Evolutionary conservation across 2,113 vertebrate genomes (phyloP).

Genomic region (Madoqua kirkii): DNA sequence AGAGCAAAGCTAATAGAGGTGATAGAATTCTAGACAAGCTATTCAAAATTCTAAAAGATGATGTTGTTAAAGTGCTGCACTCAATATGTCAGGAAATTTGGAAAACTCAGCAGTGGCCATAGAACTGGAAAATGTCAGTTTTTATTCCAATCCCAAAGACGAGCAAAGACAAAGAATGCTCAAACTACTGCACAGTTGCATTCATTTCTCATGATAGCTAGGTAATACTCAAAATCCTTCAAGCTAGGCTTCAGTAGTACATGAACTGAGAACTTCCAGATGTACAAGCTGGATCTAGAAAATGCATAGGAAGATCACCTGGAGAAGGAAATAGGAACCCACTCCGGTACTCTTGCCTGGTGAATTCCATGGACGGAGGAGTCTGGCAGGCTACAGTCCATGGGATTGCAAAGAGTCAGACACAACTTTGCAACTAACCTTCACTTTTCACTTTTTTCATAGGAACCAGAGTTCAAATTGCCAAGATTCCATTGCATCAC

Average conservation of each 20-base stretch:
- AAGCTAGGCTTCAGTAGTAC: not conserved
- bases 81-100: not conserved
- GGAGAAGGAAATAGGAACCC: not conserved
- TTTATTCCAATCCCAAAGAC: not conserved
- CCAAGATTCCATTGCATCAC: not conserved
- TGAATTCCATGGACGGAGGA: not conserved
- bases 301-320: not conserved
- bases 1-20: not conserved
- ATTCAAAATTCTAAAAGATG: not conserved
- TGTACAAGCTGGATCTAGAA: not conserved
- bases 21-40: not conserved
- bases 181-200: not conserved
- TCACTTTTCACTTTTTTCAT: not conserved
- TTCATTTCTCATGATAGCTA: not conserved
- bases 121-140: not conserved
- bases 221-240: not conserved
- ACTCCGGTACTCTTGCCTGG: not conserved
- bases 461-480: not conserved
- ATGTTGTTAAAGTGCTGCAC: not conserved
- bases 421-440: not conserved
- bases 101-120: not conserved
- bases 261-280: not conserved
- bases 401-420: not conserved
- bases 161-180: not conserved
- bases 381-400: not conserved